A percentile compares a stretch with the other conserved stretches of the same genome.
These are phyloP conservation scores for Eupelmus urozonus DNA, from an alignment of 2,888 invertebrate genomes.

Conservation along the genomic window DNA sequence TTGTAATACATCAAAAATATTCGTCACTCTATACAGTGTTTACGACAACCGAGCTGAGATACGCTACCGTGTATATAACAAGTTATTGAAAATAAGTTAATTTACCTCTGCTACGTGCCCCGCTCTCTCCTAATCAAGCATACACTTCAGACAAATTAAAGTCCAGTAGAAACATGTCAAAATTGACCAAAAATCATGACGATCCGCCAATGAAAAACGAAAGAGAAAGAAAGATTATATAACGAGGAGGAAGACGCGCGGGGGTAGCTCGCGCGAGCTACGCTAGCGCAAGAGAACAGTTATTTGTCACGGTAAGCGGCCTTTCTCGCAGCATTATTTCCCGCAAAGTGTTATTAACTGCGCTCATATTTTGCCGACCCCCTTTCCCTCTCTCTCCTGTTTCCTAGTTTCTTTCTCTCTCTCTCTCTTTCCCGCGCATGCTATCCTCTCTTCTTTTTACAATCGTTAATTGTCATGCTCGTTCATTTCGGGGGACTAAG, in stretches of 20 bases:
- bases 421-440: constrained; percentile 25
- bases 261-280: constrained; percentile 31
- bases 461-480: constrained; percentile 75
- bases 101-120: too few species aligned
- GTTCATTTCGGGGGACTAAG: constrained; percentile 75
- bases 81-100: too few species aligned
- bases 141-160: too few species aligned
- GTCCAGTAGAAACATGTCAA: too few species aligned
- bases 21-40: too few species aligned
- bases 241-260: constrained; percentile 52
- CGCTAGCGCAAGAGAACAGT: constrained; percentile 68
- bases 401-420: constrained; percentile 65
- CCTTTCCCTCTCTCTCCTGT: constrained; percentile 66
- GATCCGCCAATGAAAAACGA: constrained; percentile 10
- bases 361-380: constrained; percentile 76
- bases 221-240: constrained; percentile 14
- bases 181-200: neutral
- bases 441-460: constrained; percentile 63
- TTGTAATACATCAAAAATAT: too few species aligned
- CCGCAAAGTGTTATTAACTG: constrained; percentile 78
- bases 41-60: too few species aligned
- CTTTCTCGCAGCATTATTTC: constrained; percentile 77
- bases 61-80: too few species aligned
- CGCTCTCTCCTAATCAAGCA: too few species aligned
- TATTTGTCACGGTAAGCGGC: constrained; percentile 77